A percentile compares a stretch with the other conserved stretches of the same genome.
Conservation (phyloP, 2,888 invertebrate genomes). For the Netelia inedita region DNA sequence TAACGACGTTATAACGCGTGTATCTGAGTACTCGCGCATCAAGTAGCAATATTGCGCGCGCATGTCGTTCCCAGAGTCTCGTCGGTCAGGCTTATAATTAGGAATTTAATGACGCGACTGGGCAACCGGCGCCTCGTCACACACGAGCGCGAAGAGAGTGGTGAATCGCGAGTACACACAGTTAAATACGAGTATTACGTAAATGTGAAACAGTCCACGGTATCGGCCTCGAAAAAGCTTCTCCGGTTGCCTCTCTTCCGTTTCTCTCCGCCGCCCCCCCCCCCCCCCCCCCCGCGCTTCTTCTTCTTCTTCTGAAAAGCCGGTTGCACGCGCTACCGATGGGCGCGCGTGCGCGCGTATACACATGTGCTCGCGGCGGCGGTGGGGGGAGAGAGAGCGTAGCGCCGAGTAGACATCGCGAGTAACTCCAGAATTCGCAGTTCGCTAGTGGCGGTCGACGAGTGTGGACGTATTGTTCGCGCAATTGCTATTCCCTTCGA, state of each 20-base stretch:
- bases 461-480: slow-evolving; percentile 16
- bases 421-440: slow-evolving; percentile 49
- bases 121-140: neutral
- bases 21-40: too few species aligned
- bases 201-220: slow-evolving; percentile 46
- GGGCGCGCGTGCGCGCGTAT: neutral
- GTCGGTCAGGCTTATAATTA: slow-evolving; percentile 63
- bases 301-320: slow-evolving; percentile 24
- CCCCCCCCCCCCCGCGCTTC: neutral
- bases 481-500: neutral
- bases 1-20: too few species aligned
- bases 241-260: neutral
- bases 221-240: slow-evolving; percentile 34
- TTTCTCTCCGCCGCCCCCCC: slow-evolving; percentile 4
- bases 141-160: neutral
- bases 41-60: neutral
- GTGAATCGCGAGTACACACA: slow-evolving; percentile 1
- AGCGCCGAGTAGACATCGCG: neutral
- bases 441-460: slow-evolving; percentile 50
- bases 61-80: neutral
- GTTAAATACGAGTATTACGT: slow-evolving; percentile 47
- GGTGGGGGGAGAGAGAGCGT: slow-evolving; percentile 13
- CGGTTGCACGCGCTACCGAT: slow-evolving; percentile 52
- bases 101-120: slow-evolving; percentile 53
- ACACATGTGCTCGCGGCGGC: neutral